Evolutionary conservation across 2,888 invertebrate species (phyloP), one percentile per base, ranked within the genome.

Genomic region (Molanna angustata): DNA sequence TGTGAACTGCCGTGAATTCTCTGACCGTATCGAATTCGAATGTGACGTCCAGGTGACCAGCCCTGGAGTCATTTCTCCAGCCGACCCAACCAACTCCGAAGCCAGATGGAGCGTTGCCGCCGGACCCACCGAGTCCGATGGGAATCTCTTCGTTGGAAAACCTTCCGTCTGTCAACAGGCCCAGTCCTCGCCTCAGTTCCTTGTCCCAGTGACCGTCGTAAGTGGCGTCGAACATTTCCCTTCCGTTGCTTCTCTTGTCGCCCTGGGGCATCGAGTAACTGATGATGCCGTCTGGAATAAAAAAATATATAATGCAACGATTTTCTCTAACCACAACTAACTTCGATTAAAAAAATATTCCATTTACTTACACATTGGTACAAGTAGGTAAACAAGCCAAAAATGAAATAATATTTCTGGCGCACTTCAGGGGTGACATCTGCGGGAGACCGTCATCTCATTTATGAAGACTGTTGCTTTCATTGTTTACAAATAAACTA

Each of bases 251-350:
- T 20, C 88, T 79, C 64, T 85, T 84, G 73, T 91, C 88, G 13
- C 94, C 94, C 68, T 91, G 90, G 13, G 90, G 89, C 85, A 93
- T 90, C 42, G 88, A 83, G 73, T 94, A 95, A 56, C 90, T 85
- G 20, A 90, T 80, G 49, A 94, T 80, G 17, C 90, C 90, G 65
- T 88, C 94, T 88, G 45, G 9, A 49, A 44, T 27, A 2, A 32
- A 27, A 6, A 37, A 14, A 17, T n/a, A n/a, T n/a, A n/a, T n/a
- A n/a, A n/a, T n/a, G n/a, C n/a, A n/a, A n/a, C n/a, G n/a, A n/a
- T n/a, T n/a, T n/a, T n/a, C n/a, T n/a, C n/a, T n/a, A n/a, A n/a
- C n/a, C n/a, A n/a, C n/a, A n/a, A n/a, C n/a, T n/a, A n/a, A n/a
- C n/a, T n/a, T n/a, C n/a, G n/a, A n/a, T n/a, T n/a, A n/a, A n/a